phyloP scores from a whole-genome alignment of 2,797 vertebrate species.

The Sebastolobus alascanus region DNA sequence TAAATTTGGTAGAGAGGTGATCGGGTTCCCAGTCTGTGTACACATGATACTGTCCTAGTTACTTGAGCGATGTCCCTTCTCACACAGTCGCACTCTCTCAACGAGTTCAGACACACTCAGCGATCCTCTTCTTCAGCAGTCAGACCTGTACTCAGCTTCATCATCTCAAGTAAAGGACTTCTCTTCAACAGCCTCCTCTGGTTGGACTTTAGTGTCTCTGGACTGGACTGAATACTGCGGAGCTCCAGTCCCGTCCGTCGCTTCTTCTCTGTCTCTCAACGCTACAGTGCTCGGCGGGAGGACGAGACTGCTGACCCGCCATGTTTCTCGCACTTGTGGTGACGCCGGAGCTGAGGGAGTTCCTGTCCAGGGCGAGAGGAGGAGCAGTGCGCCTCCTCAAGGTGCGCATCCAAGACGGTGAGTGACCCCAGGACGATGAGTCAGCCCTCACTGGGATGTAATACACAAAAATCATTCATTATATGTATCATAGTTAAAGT shows the following conservation, averaged over 20 bases:
- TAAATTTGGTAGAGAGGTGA: constrained; percentile 85
- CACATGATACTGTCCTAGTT: constrained; percentile 86
- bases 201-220: constrained; percentile 12
- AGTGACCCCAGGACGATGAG: constrained; percentile 77
- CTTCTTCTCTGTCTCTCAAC: constrained; percentile 13
- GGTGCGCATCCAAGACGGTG: constrained; percentile 96
- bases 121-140: constrained; percentile 30
- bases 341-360: constrained; percentile 94
- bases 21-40: constrained; percentile 83
- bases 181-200: not conserved
- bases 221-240: constrained; percentile 42
- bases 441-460: not conserved
- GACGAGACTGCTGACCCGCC: constrained; percentile 67
- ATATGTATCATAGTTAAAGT: not conserved
- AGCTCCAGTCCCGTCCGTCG: constrained; percentile 17
- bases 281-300: constrained; percentile 60
- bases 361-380: constrained; percentile 94
- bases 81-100: constrained; percentile 57
- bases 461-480: not conserved
- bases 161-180: constrained; percentile 12
- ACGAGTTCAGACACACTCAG: constrained; percentile 48
- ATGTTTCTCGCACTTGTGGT: constrained; percentile 98
- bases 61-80: constrained; percentile 74
- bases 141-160: constrained; percentile 4
- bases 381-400: constrained; percentile 95